Base-by-base conservation (phyloP, 2,888 invertebrate genomes). In the Platerodrilus igneus region DNA sequence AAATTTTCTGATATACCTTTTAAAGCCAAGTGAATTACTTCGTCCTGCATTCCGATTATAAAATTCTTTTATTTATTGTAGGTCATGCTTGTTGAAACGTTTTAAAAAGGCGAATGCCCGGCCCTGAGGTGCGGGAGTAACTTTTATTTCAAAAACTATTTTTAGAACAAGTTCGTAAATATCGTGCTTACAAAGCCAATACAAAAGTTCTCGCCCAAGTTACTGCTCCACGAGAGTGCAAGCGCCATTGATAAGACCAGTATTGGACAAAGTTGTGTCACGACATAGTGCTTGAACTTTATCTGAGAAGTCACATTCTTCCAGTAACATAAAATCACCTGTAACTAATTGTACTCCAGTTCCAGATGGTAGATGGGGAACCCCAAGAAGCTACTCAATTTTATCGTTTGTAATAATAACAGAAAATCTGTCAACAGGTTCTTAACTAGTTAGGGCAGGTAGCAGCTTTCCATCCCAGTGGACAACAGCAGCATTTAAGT, bases 181-280 rank as follows among this genome's bases (percentile, higher is more conserved):
- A 28, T 56, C 55, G 41, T 57, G 57, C 19, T 55, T 41, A 21
- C 59, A 59, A 16, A 52, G 41, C 17, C 54, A 47, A 25, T 29
- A 40, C 23, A 52, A 27, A 25, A 55, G 23, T n/a, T 52, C 47
- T 39, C 27, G 50, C 22, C 41, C 43, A 9, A 57, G 38, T 11
- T 52, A 36, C 46, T 52, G 43, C 48, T 59, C 53, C n/a, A 59
- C 33, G 22, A 55, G 27, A 19, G 46, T 38, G 42, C 50, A 51
- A 13, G 54, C 47, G 39, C 53, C 51, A 43, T 53, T 52, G 10
- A 44, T 37, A 13, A 18, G 45, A 13, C 55, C 55, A 21, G 53
- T 51, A 39, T 58, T 58, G 13, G 55, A 40, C 18, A 54, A 49
- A 16, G 56, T 55, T 2, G 57, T 57, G 30, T 58, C 53, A 50